A percentile compares a stretch with the other conserved stretches of the same genome.
phyloP scores from a whole-genome alignment of 1,140 invertebrate species.

The Medauroidea extradentata region DNA sequence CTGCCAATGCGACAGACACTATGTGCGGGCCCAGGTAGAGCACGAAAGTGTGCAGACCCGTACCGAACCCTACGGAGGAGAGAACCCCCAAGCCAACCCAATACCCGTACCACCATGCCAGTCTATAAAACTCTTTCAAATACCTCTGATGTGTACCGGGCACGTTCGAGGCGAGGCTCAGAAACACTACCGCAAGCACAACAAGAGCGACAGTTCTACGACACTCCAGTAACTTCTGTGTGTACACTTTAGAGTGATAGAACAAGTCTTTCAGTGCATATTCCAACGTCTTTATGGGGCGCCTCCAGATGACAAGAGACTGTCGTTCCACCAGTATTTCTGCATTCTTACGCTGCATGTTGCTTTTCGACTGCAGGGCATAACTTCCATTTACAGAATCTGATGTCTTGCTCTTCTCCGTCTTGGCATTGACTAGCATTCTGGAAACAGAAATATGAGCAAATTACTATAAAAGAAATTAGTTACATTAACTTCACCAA shows the following conservation, averaged over 20 bases:
- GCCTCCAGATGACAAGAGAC: constrained; percentile 80
- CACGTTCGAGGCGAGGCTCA: background rate
- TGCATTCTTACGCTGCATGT: no score
- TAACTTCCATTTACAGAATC: no score
- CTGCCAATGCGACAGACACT: constrained; percentile 93
- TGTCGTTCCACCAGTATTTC: constrained; percentile 44
- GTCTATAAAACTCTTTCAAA: background rate
- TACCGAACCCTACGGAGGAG: constrained; percentile 95
- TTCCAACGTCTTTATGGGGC: constrained; percentile 70
- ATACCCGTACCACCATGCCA: constrained; percentile 70
- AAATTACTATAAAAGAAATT: no score
- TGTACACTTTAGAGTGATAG: constrained; percentile 14
- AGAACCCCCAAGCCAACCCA: constrained; percentile 95
- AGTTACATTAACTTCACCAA: no score
- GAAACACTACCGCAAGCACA: no score
- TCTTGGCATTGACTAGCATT: no score
- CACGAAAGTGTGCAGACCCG: constrained; percentile 97
- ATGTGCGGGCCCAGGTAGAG: constrained; percentile 93
- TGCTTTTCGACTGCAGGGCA: no score
- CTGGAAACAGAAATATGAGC: no score
- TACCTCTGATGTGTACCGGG: background rate
- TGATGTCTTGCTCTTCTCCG: no score
- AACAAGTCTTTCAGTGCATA: constrained; percentile 15
- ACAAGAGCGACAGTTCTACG: no score
- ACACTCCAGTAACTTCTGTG: constrained; percentile 6